These are phyloP conservation scores for Motacilla alba DNA, from an alignment of 2,113 vertebrate species.

Conservation along the genomic window DNA sequence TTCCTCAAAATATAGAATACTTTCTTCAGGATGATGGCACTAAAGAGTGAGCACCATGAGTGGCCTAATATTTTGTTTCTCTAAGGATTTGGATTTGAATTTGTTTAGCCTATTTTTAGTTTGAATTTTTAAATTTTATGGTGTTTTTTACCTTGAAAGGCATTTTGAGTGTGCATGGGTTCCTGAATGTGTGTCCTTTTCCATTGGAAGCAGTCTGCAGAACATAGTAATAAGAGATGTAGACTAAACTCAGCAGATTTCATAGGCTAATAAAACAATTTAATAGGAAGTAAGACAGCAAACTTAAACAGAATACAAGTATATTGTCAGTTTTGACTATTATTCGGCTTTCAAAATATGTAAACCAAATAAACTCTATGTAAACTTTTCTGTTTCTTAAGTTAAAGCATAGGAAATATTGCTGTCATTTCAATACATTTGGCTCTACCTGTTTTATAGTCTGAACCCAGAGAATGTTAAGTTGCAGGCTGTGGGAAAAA, in stretches of 20 bases:
- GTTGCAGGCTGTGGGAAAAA: background rate
- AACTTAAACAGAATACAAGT: background rate
- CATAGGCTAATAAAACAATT: background rate
- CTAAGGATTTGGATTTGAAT: background rate
- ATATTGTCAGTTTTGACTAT: background rate
- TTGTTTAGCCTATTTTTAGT: background rate
- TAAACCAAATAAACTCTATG: background rate
- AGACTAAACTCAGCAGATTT: background rate
- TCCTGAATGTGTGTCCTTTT: background rate
- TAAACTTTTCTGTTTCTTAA: background rate
- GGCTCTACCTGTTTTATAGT: background rate
- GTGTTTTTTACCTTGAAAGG: background rate
- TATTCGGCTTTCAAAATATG: background rate
- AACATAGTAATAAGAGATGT: background rate
- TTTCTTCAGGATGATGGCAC: background rate
- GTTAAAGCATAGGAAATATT: background rate
- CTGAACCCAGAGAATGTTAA: background rate
- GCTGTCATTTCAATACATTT: background rate
- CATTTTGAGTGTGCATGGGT: background rate
- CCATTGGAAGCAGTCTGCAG: background rate
- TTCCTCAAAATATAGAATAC: background rate
- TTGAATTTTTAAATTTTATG: background rate
- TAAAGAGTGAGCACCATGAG: background rate
- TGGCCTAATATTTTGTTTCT: background rate
- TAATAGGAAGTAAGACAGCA: background rate